phyloP scores from a whole-genome alignment of 2,888 invertebrate species.

The Hofmannophila pseudospretella region DNA sequence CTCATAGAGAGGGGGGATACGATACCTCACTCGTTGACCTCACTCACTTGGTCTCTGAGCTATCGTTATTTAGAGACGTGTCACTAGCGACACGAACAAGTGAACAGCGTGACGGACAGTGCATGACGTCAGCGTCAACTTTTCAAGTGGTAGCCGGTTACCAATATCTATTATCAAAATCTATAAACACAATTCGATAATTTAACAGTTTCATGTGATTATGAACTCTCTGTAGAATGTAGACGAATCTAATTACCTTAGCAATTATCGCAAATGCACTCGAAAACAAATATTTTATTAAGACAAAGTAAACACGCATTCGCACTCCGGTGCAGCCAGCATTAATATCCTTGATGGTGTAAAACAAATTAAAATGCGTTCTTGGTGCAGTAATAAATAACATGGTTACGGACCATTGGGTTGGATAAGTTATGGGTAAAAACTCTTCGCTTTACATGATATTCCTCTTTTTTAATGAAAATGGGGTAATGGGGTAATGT shows the following conservation, averaged over 20 bases:
- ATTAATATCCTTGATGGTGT: constrained; percentile 39
- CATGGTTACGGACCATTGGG: constrained; percentile 21
- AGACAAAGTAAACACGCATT: constrained; percentile 26
- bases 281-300: constrained; percentile 21
- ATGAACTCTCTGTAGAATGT: not conserved
- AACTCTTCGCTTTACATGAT: constrained; percentile 3
- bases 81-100: too few relatives aligned
- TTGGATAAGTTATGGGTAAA: constrained; percentile 12
- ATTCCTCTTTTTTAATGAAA: not conserved
- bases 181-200: too few relatives aligned
- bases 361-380: constrained; percentile 49
- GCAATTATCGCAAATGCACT: constrained; percentile 6
- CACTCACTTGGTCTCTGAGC: too few relatives aligned
- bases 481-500: too few relatives aligned
- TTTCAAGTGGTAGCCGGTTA: too few relatives aligned
- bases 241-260: not conserved
- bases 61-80: too few relatives aligned
- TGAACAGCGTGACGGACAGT: too few relatives aligned
- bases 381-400: constrained; percentile 43
- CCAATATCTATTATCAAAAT: too few relatives aligned
- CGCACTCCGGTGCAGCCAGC: constrained; percentile 18
- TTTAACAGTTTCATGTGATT: too few relatives aligned
- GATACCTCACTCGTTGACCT: too few relatives aligned
- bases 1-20: too few relatives aligned
- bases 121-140: too few relatives aligned